phyloP scores from a whole-genome alignment of 2,888 invertebrate species.

The Acronicta leporina region DNA sequence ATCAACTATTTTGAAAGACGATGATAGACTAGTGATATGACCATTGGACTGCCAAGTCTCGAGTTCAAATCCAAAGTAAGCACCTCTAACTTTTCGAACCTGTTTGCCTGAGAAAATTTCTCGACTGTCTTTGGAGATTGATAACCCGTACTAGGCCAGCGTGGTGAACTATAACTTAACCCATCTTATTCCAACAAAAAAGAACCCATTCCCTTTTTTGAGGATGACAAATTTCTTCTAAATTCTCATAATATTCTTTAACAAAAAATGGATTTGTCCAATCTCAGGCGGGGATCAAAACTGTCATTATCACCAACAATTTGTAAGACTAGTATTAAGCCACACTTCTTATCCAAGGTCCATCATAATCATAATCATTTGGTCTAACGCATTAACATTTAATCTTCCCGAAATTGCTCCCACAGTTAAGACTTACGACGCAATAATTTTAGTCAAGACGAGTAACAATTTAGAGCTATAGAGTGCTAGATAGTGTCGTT shows the following conservation, averaged over 20 bases:
- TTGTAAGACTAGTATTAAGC: neutral
- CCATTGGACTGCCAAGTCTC: too few species aligned
- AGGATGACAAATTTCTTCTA: too few species aligned
- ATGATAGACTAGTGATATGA: too few species aligned
- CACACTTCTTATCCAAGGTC: slow-evolving; percentile 3
- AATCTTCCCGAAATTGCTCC: slow-evolving; percentile 42
- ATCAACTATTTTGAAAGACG: too few species aligned
- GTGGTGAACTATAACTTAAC: too few species aligned
- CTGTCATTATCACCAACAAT: slow-evolving; percentile 4
- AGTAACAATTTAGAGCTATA: slow-evolving; percentile 53
- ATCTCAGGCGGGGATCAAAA: neutral
- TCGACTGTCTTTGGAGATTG: too few species aligned
- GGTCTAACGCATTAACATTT: slow-evolving; percentile 36
- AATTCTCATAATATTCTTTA: neutral
- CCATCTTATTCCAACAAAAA: too few species aligned
- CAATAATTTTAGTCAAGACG: slow-evolving; percentile 62
- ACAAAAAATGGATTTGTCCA: neutral
- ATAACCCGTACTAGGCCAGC: too few species aligned
- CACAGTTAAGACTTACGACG: slow-evolving; percentile 59
- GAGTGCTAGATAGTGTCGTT: slow-evolving; percentile 57
- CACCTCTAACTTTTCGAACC: too few species aligned
- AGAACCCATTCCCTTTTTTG: too few species aligned
- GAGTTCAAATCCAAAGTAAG: too few species aligned
- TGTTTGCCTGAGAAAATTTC: too few species aligned
- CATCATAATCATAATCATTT: slow-evolving; percentile 34